Base-by-base conservation (phyloP, 2,888 invertebrate genomes). In the Timema podura region DNA sequence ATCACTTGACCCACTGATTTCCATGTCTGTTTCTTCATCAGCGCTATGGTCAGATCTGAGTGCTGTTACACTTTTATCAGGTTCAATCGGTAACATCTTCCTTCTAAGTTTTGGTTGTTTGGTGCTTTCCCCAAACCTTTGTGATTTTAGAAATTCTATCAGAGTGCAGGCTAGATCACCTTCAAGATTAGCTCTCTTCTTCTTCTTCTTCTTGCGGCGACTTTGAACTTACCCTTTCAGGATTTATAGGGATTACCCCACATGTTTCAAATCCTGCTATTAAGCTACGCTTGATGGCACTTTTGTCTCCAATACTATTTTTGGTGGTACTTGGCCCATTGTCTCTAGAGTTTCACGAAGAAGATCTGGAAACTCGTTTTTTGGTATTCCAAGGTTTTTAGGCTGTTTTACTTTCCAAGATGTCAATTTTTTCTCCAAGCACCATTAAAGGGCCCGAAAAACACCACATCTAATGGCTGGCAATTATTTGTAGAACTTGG, bases 301-400 rank as follows among this genome's bases (percentile, higher is more conserved):
- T 61, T 10, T 6, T 9, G 6, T 30, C 61, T 3, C n/a, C 10
- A 45, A 44, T 13, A 9, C 15, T 6, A 44, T 61, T 61, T 13
- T 61, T 61, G 61, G 16, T 15, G 61, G 16, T 8, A 61, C 16
- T n/a, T 30, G 1, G 30, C 5, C 61, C 61, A 61, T 61, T 6
- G 30, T 9, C 45, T 44, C 7, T 44, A 61, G 16, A 44, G 15
- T 61, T 30, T 61, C 61, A 10, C 16, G 16, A 44, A 61, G 45
- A 13, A 61, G 61, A 15, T 11, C 61, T 16, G 16, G 61, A 61
- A 61, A 45, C 61, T 61, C 61, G 16, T 61, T 45, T 61, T 61
- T 61, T 61, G 61, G 61, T 44, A 61, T 61, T 30, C 8, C 15
- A 15, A 2, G 30, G 30, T 61, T 61, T 45, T 45, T 61, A 30